phyloP scores from a whole-genome alignment of 2,888 invertebrate species.

The Nomada fucata region DNA sequence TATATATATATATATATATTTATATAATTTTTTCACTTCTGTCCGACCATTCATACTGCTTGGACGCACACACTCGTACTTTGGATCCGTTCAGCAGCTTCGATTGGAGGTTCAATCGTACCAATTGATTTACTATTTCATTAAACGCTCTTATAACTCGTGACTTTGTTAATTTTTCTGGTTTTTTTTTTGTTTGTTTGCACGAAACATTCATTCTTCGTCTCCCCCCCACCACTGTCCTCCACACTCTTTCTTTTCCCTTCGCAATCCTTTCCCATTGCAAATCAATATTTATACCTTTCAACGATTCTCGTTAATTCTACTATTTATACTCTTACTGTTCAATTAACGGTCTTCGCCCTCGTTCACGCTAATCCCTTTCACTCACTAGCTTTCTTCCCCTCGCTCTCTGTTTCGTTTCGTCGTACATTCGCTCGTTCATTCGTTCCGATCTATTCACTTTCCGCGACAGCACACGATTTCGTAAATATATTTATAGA shows the following conservation, averaged over 20 bases:
- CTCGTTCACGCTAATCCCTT: background rate
- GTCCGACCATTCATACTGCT: conserved; percentile 22
- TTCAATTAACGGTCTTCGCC: background rate
- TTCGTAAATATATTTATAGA: conserved; percentile 75
- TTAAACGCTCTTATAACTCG: conserved; percentile 44
- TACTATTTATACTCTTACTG: conserved; percentile 48
- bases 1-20: conserved; percentile 54
- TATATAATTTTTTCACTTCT: conserved; percentile 47
- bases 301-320: conserved; percentile 7
- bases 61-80: conserved; percentile 18
- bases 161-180: conserved; percentile 32
- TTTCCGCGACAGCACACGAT: conserved; percentile 8
- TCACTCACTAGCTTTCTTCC: background rate
- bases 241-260: background rate
- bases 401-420: background rate
- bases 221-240: conserved; percentile 22
- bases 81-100: conserved; percentile 38
- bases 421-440: background rate
- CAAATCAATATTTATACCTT: conserved; percentile 61
- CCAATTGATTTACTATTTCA: no score
- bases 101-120: conserved; percentile 35
- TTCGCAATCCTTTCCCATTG: background rate
- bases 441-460: conserved; percentile 19
- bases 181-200: conserved; percentile 46
- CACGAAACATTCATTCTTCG: conserved; percentile 77